Base-by-base conservation (phyloP, 2,113 vertebrate genomes). In the Nyctibius bracteatus region DNA sequence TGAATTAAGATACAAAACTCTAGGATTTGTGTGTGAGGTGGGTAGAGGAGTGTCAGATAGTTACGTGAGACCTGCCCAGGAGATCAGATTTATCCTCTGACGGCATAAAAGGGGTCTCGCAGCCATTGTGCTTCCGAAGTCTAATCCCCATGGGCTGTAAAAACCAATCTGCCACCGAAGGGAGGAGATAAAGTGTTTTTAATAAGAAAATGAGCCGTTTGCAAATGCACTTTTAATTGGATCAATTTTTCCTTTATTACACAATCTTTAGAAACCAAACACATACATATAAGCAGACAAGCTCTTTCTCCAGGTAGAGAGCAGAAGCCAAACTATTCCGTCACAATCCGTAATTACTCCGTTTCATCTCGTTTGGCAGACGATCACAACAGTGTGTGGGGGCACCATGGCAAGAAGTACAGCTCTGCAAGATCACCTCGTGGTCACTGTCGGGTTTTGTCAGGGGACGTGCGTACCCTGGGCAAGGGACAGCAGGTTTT, bases 161-260 rank as follows among this genome's bases (percentile, higher is more conserved):
- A 94, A 90, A 59, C 23, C 66, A 68, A 81, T 68, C 92, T 92
- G 81, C 92, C 93, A 79, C 80, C 25, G 21, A 94, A 70, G 46
- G 79, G 90, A 80, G 90, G 86, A 96, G 95, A 97, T 71, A 46
- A 93, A 98, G 85, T 74, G 82, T 72, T 96, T 95, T 87, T 94
- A 96, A 94, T 92, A 97, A 96, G 67, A 58, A 91, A 84, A 92
- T 47, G 51, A 94, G 91, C 87, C 16, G 8, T 86, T 89, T 90
- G 71, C 93, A 94, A n/a, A 93, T 84, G 82, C 28, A 39, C 90
- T 94, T 98, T 95, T 98, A 97, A 97, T 96, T 97, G 95, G 93
- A 96, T 98, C 96, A 59, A 91, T 98, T 98, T 97, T 88, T 96
- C 96, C 95, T 97, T 97, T 97, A 95, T 97, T 97, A 97, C 44